phyloP scores from a whole-genome alignment of 2,888 invertebrate genomes.

The Andrena haemorrhoa region DNA sequence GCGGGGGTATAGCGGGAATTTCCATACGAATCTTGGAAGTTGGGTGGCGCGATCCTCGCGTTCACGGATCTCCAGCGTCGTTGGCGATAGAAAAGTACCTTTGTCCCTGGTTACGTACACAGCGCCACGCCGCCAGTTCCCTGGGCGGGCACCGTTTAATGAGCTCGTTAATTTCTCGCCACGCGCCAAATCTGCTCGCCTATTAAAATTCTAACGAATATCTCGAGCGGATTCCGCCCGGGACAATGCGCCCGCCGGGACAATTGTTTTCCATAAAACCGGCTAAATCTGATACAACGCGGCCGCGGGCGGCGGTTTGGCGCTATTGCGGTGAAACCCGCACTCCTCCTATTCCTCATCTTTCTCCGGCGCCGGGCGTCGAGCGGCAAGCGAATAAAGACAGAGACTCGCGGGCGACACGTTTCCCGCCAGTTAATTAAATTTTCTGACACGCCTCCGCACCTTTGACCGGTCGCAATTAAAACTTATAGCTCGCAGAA shows the following conservation, averaged over 20 bases:
- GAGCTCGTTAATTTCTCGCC: slow-evolving; percentile 57
- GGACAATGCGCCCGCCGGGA: slow-evolving; percentile 35
- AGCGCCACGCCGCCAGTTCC: not conserved
- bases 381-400: slow-evolving; percentile 26
- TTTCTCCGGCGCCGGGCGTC: not conserved
- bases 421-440: slow-evolving; percentile 61
- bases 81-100: not conserved
- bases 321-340: not conserved
- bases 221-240: slow-evolving; percentile 47
- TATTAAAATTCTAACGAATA: slow-evolving; percentile 53
- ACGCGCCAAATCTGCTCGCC: slow-evolving; percentile 37
- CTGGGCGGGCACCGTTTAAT: slow-evolving; percentile 37
- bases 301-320: slow-evolving; percentile 11
- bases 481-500: slow-evolving; percentile 61
- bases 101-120: not conserved
- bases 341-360: not conserved
- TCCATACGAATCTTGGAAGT: slow-evolving; percentile 22
- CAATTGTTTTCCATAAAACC: slow-evolving; percentile 54
- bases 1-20: slow-evolving; percentile 3
- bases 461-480: slow-evolving; percentile 64
- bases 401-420: slow-evolving; percentile 30
- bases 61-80: slow-evolving; percentile 7
- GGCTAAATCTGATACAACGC: slow-evolving; percentile 45
- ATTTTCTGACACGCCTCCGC: slow-evolving; percentile 59
- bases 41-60: slow-evolving; percentile 8